Conservation (phyloP, 1,140 invertebrate species). For the Condylostylus longicornis region DNA sequence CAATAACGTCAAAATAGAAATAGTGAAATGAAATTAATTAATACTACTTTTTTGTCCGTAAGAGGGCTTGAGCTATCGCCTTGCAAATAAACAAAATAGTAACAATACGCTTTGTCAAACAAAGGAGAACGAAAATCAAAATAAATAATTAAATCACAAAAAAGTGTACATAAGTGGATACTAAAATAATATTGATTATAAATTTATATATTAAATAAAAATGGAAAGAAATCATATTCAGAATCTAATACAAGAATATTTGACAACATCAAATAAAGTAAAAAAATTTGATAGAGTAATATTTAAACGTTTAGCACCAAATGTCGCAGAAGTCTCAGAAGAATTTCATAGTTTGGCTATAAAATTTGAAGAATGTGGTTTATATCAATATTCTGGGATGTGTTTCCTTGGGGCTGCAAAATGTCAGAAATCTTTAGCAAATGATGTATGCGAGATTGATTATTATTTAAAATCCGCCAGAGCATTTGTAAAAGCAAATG, state of each 20-base stretch:
- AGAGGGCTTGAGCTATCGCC: too few species aligned
- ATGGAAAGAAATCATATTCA: constrained; percentile 23
- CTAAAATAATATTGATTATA: too few species aligned
- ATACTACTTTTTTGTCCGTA: too few species aligned
- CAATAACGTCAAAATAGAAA: too few species aligned
- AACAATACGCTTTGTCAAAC: too few species aligned
- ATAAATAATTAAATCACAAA: too few species aligned
- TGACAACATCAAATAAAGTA: constrained; percentile 23
- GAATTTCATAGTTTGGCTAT: constrained; percentile 24
- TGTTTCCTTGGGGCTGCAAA: constrained; percentile 28
- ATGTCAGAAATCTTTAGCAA: constrained; percentile 20
- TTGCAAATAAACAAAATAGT: too few species aligned
- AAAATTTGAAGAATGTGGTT: constrained; percentile 24
- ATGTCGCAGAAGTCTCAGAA: constrained; percentile 21
- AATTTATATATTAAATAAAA: too few species aligned
- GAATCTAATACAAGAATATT: constrained; percentile 24
- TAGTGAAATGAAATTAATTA: too few species aligned
- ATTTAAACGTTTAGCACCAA: constrained; percentile 30
- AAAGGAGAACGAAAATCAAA: too few species aligned
- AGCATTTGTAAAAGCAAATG: constrained; percentile 16
- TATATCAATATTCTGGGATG: constrained; percentile 28
- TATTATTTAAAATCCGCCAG: constrained; percentile 23
- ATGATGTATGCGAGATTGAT: constrained; percentile 19
- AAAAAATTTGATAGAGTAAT: constrained; percentile 28
- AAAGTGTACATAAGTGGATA: too few species aligned